Evolutionary conservation across 35 echinoderm and acorn worm species (phyloP), one percentile per base, ranked within the genome.

Genomic region (Strongylocentrotus purpuratus): DNA sequence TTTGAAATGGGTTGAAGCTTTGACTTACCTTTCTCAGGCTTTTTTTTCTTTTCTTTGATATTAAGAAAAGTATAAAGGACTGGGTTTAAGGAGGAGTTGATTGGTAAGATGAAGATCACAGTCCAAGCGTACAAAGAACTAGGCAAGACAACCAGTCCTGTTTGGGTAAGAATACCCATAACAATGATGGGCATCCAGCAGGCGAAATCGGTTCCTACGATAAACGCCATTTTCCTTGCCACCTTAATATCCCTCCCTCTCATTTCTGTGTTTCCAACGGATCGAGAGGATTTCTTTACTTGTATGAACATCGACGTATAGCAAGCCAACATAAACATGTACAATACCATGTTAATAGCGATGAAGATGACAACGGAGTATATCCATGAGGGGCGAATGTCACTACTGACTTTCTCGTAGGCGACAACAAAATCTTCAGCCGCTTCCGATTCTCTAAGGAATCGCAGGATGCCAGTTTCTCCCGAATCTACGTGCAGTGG

Each of bases 171-270:
- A 86, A 97, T 95, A 25, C 96, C 95, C 96, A 97, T 97, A 22
- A 97, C 3, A 32, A 97, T 96, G 13, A 97, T 94, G 45, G 96
- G 92, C 41, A 97, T 92, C 96, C 96, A 97, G 87, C 96, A 97
- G 32, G 17, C 78, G 9, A 97, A 95, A 94, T 97, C 95, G 1
- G 96, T 96, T 28, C 35, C 91, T 4, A 97, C 88, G 5, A 97
- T 89, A 55, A 94, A 22, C 32, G 93, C 92, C 96, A 96, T 96
- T 59, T 92, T 70, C 6, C 86, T 28, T 8, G 96, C 96, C 15
- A 97, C 35, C 12, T 94, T 94, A 48, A 91, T 96, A 7, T 96
- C 94, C 17, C 18, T 31, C 52, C 7, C 18, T 87, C 45, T n/a
- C 9, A n/a, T 46, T 13, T 31, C 46, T 31, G 91, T 31, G n/a